Percentiles rank a stretch among this genome's conserved stretches.
Conservation (phyloP, 2,888 invertebrate species). For the Netelia melanura region DNA sequence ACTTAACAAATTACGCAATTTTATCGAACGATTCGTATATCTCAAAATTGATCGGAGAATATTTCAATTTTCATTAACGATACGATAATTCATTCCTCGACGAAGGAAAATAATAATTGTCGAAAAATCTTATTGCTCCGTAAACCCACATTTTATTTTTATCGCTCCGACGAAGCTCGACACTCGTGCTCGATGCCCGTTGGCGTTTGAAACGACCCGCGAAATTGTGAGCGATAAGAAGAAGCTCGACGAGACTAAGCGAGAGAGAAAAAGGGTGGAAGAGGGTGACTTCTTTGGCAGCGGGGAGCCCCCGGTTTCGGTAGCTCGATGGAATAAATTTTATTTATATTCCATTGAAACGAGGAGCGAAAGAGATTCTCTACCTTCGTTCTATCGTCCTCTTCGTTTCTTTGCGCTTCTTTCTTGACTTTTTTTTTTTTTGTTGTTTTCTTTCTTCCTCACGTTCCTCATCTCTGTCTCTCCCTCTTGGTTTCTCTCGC, state of each 20-base stretch:
- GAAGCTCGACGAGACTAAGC: slow-evolving; percentile 20
- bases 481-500: slow-evolving; percentile 51
- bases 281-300: slow-evolving; percentile 13
- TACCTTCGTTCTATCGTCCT: slow-evolving; percentile 47
- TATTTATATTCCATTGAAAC: slow-evolving; percentile 80
- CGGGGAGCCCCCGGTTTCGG: slow-evolving; percentile 70
- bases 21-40: no score
- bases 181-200: slow-evolving; percentile 18
- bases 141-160: no score
- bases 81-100: no score
- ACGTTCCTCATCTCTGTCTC: slow-evolving; percentile 17
- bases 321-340: slow-evolving; percentile 78
- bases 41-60: no score
- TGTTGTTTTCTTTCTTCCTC: background rate
- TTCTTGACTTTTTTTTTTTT: slow-evolving; percentile 31
- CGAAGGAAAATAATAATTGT: background rate
- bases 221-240: slow-evolving; percentile 64
- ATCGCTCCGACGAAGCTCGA: no score
- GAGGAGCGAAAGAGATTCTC: slow-evolving; percentile 73
- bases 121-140: no score
- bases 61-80: no score
- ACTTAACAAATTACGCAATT: no score
- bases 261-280: slow-evolving; percentile 34
- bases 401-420: no score
- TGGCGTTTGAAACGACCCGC: slow-evolving; percentile 62